Evolutionary conservation across 2,797 vertebrate genomes (phyloP).

Genomic region (Xiphorhynchus erythropygius): DNA sequence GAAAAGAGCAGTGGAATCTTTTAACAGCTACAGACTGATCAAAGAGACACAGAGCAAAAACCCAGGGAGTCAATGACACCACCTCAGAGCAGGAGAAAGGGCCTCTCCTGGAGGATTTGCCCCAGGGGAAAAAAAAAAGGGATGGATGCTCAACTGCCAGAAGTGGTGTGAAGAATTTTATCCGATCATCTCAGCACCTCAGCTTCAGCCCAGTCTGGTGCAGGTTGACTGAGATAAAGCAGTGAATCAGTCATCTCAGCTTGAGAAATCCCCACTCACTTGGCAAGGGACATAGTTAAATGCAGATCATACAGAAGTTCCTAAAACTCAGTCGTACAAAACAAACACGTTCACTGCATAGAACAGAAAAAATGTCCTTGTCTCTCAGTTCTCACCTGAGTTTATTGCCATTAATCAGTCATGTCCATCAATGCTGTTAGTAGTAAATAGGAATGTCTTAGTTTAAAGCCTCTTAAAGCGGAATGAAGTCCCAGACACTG

Average conservation of each 20-base stretch:
- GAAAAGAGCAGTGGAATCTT: neutral
- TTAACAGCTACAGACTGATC: neutral
- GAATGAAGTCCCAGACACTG: neutral
- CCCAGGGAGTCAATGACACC: neutral
- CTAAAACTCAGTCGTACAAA: neutral
- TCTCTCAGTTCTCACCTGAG: neutral
- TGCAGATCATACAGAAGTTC: neutral
- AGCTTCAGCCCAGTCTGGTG: neutral
- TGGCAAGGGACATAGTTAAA: neutral
- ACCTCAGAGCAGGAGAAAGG: neutral
- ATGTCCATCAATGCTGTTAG: neutral
- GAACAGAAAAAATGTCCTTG: neutral
- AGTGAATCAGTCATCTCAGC: conserved; percentile 5
- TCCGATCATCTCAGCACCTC: conserved; percentile 19
- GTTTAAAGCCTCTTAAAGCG: conserved; percentile 27
- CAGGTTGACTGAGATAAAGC: neutral
- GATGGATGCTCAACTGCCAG: neutral
- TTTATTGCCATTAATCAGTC: conserved; percentile 20
- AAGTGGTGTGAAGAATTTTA: conserved; percentile 32
- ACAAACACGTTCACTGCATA: neutral
- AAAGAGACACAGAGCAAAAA: neutral
- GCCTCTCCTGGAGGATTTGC: neutral
- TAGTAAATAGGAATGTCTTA: neutral
- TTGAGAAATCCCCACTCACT: conserved; percentile 19
- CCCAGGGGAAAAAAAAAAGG: neutral